Base-by-base conservation (phyloP, 2,888 invertebrate species). In the Eupithecia tripunctaria region DNA sequence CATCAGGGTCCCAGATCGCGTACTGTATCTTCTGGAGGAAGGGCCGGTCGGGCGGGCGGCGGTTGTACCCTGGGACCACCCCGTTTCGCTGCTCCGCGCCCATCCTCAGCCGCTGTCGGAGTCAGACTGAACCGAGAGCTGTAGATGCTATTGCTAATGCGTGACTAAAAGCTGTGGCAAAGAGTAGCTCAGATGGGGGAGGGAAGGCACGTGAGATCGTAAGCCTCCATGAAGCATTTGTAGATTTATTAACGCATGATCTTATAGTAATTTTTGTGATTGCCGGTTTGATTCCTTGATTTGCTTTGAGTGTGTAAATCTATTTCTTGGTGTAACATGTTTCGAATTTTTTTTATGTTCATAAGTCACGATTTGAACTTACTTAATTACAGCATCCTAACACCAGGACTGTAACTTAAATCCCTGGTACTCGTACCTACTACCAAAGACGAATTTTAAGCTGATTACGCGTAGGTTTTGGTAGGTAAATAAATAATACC, bases 1-100 rank as follows among this genome's bases (percentile, higher is more conserved):
- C 95, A 68, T 95, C 93, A 0, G 95, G 89, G 80, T 97, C 95
- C 83, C 95, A 95, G 79, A 97, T 96, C 43, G 87, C 89, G 68
- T 93, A 93, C 78, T 88, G 84, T 70, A 94, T 80, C 75, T 82
- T 84, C 82, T 93, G 89, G 43, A 92, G 82, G 76, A 91, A 86
- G 8, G 94, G 93, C 7, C 93, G 78, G 72, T 92, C 85, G 0
- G 90, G 91, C 1, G 93, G 94, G 21, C 93, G 81, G 3, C 94
- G 85, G 87, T 83, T 82, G 86, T 91, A 93, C 85, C 88, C 74
- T 27, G 71, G 63, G 4, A 87, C 86, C 75, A 89, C 90, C 2
- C 94, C 94, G 79, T 94, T 94, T 18, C 86, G 84, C 81, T 90
- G 91, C 81, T 93, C 91, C 76, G 91, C 93, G 76, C 93, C 93